Evolutionary conservation across 2,113 vertebrate species (phyloP).

Genomic region (Actinemys pallida): DNA sequence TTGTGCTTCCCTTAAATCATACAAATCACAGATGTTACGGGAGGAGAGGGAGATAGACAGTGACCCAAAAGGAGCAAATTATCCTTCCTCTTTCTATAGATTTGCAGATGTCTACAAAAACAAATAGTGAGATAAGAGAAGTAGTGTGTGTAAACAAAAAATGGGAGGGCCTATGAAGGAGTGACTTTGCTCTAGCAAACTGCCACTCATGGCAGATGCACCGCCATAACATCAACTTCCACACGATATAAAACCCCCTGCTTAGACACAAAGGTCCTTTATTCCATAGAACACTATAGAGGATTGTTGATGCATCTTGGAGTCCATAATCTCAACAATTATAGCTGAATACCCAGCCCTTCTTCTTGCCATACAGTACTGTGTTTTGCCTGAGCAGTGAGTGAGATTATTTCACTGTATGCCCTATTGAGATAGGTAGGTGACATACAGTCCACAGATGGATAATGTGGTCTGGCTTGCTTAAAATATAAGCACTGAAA

Average conservation of each 20-base stretch:
- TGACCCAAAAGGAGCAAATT: background rate
- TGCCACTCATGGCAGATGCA: background rate
- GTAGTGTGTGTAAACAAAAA: background rate
- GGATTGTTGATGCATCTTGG: fast-evolving
- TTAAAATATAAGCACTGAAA: background rate
- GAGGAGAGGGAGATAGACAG: background rate
- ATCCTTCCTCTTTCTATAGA: background rate
- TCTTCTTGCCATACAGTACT: background rate
- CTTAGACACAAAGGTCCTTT: background rate
- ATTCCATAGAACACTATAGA: background rate
- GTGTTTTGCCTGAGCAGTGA: background rate
- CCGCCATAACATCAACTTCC: background rate
- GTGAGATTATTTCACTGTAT: background rate
- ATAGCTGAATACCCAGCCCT: background rate
- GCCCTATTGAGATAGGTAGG: background rate
- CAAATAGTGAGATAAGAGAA: background rate
- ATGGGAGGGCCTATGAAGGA: background rate
- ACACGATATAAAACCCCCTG: background rate
- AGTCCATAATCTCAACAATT: background rate
- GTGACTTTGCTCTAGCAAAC: background rate
- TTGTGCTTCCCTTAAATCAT: background rate
- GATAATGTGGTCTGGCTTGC: background rate
- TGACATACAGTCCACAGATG: background rate
- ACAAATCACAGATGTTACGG: fast-evolving
- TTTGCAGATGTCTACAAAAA: background rate